These are phyloP conservation scores for Hydrotaea diabolus DNA, from an alignment of 2,888 invertebrate genomes.

Conservation along the genomic window DNA sequence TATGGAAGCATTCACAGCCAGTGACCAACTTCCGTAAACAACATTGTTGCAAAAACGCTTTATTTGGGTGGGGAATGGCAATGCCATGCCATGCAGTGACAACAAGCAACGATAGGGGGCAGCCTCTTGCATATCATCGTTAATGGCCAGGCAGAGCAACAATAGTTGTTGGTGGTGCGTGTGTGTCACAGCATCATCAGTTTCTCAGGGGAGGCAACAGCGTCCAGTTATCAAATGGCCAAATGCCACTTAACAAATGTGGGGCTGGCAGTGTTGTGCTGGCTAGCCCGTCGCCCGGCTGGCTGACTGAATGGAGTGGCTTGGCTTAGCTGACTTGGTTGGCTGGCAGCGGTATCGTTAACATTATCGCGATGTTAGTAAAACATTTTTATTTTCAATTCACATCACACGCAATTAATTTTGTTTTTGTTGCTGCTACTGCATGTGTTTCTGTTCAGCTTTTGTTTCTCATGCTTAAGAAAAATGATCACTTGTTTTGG, in stretches of 20 bases:
- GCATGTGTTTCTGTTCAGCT: not conserved
- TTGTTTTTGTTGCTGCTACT: slow-evolving; percentile 8
- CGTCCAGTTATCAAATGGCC: slow-evolving; percentile 1
- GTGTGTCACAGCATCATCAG: not conserved
- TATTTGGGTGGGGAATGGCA: not conserved
- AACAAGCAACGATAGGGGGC: not conserved
- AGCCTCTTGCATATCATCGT: slow-evolving; percentile 11
- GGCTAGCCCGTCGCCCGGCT: slow-evolving; percentile 5
- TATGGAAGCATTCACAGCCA: not conserved
- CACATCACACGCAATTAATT: slow-evolving; percentile 37
- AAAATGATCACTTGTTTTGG: slow-evolving; percentile 27
- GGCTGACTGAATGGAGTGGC: slow-evolving; percentile 18
- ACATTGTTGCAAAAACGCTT: slow-evolving; percentile 23
- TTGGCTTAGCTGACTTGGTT: slow-evolving; percentile 38
- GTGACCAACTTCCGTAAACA: slow-evolving; percentile 35
- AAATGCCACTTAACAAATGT: slow-evolving; percentile 1
- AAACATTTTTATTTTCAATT: slow-evolving; percentile 42
- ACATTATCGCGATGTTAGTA: slow-evolving; percentile 37
- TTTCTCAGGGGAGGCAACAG: not conserved
- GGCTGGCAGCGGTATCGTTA: slow-evolving; percentile 33
- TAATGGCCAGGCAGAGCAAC: slow-evolving; percentile 24
- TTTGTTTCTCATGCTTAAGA: not conserved
- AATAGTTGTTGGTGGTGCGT: not conserved
- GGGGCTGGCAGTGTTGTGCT: not conserved
- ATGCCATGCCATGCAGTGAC: not conserved